Evolutionary conservation across 2,888 invertebrate genomes (phyloP).

Genomic region (Hylaea fasciaria): DNA sequence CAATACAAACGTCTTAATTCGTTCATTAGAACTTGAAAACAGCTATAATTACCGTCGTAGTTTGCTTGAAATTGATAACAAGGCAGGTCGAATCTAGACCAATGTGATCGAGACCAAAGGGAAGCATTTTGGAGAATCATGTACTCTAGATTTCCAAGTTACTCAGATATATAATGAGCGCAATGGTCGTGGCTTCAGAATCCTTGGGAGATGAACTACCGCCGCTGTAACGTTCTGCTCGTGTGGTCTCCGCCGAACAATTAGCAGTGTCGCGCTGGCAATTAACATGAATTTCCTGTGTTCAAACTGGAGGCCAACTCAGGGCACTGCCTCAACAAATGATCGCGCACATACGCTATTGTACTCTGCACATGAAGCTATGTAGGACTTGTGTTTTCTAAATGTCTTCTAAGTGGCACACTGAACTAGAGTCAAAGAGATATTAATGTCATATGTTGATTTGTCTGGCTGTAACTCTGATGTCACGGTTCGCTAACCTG

Average conservation of each 20-base stretch:
- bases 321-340: conserved; percentile 36
- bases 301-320: conserved; percentile 51
- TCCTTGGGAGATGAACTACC: conserved; percentile 10
- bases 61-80: too few relatives aligned
- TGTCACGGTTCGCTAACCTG: conserved; percentile 35
- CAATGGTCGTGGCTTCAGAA: not conserved
- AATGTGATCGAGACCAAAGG: not conserved
- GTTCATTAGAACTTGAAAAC: too few relatives aligned
- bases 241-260: conserved; percentile 75
- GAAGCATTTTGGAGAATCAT: not conserved
- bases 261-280: conserved; percentile 72
- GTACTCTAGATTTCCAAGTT: too few relatives aligned
- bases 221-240: conserved; percentile 13
- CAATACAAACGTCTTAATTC: too few relatives aligned
- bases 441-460: conserved; percentile 33
- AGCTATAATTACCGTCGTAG: too few relatives aligned
- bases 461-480: conserved; percentile 32
- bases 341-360: conserved; percentile 28
- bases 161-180: not conserved
- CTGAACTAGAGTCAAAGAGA: conserved; percentile 33
- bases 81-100: not conserved
- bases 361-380: conserved; percentile 26
- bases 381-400: conserved; percentile 32
- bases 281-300: conserved; percentile 83
- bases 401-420: conserved; percentile 31